phyloP scores from a whole-genome alignment of 2,113 vertebrate genomes.

The Raphicerus campestris region DNA sequence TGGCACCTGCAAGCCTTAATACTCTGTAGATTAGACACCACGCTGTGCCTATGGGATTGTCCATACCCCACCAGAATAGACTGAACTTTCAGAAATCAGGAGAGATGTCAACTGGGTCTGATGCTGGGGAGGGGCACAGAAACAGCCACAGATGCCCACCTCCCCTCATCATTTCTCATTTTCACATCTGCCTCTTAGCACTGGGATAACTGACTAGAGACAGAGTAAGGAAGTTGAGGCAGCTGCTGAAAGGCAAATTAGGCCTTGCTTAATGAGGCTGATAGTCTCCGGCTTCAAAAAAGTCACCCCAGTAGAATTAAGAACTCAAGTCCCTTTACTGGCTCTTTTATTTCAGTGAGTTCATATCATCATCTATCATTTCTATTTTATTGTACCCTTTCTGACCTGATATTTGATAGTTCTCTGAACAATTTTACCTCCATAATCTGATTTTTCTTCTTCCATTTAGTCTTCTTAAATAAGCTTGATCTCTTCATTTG shows the following conservation, averaged over 20 bases:
- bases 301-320: not conserved
- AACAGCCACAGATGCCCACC: not conserved
- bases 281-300: not conserved
- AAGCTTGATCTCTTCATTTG: not conserved
- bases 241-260: not conserved
- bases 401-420: not conserved
- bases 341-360: not conserved
- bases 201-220: not conserved
- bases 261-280: not conserved
- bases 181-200: not conserved
- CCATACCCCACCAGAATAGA: constrained; percentile 27
- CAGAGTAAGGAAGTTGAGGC: not conserved
- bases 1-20: constrained; percentile 48
- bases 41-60: constrained; percentile 20
- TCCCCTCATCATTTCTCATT: not conserved
- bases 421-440: not conserved
- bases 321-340: not conserved
- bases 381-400: not conserved
- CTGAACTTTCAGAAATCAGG: not conserved
- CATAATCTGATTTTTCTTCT: not conserved
- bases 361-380: not conserved
- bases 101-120: not conserved
- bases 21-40: constrained; percentile 30
- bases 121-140: not conserved
- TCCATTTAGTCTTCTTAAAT: not conserved